Base-by-base conservation (phyloP, 2,888 invertebrate genomes). In the Abrostola tripartita region DNA sequence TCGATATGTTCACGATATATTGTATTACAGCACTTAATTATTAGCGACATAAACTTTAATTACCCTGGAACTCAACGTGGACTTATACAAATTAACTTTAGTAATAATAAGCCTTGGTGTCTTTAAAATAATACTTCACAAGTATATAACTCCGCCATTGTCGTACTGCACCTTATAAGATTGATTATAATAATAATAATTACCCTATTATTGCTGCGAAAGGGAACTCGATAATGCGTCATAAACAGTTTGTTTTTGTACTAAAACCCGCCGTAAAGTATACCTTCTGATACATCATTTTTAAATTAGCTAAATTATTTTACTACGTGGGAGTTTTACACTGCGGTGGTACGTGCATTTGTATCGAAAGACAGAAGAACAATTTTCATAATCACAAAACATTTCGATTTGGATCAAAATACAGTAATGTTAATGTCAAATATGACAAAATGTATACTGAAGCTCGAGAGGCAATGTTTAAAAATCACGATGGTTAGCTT, bases 111-210 rank as follows among this genome's bases (percentile, higher is more conserved):
- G 74, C 68, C 58, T 74, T 71, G 73, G 70, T 78, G 83, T 82
- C 72, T 72, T 78, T 72, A 69, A 64, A 78, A 73, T 82, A 80
- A 80, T 81, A 81, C 79, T 82, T 82, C 14, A 53, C 37, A 73
- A 73, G 68, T 66, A 65, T 65, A 50, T 59, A 64, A 65, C 52
- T 62, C 52, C 57, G 67, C 55, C 61, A 50, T 64, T 38, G 50
- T 49, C 58, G 57, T 72, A 61, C 47, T 67, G 74, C 51, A 62
- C 56, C 67, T 41, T 60, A 49, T 49, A 52, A 51, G 52, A 62
- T 57, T 52, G 60, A 56, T 61, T 67, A 55, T 59, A 24, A 24
- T 24, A 24, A 65, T 55, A 63, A 47, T 51, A 65, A 69, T 78
- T 66, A 74, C 11, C 37, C 64, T 78, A 78, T 60, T 74, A 78